These are phyloP conservation scores for Oreochromis mossambicus DNA, from an alignment of 2,797 vertebrate species.

Conservation along the genomic window DNA sequence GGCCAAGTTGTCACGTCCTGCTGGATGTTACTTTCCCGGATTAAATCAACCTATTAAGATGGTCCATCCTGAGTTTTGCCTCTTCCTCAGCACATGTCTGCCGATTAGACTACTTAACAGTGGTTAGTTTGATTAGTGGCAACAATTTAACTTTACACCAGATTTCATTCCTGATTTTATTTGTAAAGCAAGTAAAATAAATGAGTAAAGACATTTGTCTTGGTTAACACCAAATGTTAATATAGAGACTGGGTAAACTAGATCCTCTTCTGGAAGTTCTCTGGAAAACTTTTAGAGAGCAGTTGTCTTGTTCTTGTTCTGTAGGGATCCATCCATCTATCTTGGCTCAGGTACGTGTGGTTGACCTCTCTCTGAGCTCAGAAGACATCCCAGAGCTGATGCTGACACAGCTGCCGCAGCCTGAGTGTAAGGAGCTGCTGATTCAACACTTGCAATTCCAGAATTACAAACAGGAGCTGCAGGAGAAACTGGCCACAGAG, in stretches of 20 bases:
- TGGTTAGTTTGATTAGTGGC: constrained; percentile 59
- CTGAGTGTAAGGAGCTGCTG: constrained; percentile 64
- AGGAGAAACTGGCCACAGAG: constrained; percentile 54
- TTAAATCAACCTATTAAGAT: not conserved
- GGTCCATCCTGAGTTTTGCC: constrained; percentile 65
- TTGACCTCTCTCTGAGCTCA: constrained; percentile 78
- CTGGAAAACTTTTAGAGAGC: not conserved
- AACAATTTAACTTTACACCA: not conserved
- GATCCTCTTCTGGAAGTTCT: not conserved
- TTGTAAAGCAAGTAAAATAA: not conserved
- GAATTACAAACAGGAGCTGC: constrained; percentile 60
- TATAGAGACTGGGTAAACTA: not conserved
- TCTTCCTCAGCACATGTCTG: constrained; percentile 78
- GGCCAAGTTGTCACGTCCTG: constrained; percentile 51
- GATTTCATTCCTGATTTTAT: not conserved
- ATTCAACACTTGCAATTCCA: constrained; percentile 56
- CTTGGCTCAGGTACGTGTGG: constrained; percentile 71
- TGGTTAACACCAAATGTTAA: not conserved
- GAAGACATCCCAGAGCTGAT: constrained; percentile 76
- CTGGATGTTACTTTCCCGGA: not conserved
- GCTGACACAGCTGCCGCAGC: constrained; percentile 74
- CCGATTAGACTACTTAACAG: constrained; percentile 60
- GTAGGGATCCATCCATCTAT: constrained; percentile 75
- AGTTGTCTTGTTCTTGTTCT: not conserved
- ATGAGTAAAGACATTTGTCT: not conserved